These are phyloP conservation scores for Zapornia atra DNA, from an alignment of 2,113 vertebrate genomes.

Conservation along the genomic window DNA sequence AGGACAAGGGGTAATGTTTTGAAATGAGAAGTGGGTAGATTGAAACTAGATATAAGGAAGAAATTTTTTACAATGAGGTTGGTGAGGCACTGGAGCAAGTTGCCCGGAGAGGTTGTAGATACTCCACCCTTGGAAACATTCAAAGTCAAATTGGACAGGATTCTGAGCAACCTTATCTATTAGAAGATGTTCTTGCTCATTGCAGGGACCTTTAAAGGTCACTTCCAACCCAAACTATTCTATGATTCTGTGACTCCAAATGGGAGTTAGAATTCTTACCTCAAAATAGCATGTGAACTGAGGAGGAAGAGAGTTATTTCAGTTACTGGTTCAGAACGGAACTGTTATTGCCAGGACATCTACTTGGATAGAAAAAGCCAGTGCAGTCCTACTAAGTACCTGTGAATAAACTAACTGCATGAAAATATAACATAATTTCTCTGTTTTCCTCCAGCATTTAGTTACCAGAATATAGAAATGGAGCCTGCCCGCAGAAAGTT, in stretches of 20 bases:
- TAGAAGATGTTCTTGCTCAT: not conserved
- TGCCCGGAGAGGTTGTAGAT: not conserved
- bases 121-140: not conserved
- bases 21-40: not conserved
- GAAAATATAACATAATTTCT: not conserved
- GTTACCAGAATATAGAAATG: not conserved
- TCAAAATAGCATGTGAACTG: not conserved
- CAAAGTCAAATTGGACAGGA: accelerated
- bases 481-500: not conserved
- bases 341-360: not conserved
- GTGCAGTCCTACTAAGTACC: not conserved
- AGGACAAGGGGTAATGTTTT: not conserved
- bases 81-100: not conserved
- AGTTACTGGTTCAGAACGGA: not conserved
- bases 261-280: not conserved
- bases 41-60: not conserved
- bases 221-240: not conserved
- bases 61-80: not conserved
- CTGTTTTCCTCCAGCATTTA: not conserved
- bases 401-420: not conserved
- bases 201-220: not conserved
- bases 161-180: not conserved
- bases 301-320: not conserved
- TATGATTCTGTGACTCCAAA: not conserved
- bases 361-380: not conserved